Base-by-base conservation (phyloP, 2,888 invertebrate species). In the Aphodius granarius region DNA sequence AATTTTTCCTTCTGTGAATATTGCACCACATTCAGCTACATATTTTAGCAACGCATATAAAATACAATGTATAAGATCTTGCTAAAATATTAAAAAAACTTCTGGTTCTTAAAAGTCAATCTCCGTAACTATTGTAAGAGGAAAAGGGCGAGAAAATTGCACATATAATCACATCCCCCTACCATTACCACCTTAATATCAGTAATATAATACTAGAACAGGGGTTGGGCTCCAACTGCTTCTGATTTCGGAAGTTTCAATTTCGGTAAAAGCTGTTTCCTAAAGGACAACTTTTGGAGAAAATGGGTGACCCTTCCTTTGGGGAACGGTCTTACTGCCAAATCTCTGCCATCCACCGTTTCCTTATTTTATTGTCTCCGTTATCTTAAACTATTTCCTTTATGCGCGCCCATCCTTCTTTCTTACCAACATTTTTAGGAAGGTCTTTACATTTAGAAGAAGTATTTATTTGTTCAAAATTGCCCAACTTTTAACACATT, bases 231-330 rank as follows among this genome's bases (percentile, higher is more conserved):
- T 19, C 21, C 22, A 21, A 21, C 68, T 22, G 68, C 22, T 68
- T 18, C 68, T 68, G 21, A 68, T 68, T 68, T 68, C 68, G 20
- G 68, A 22, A 68, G 22, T 68, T 68, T 68, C 68, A 68, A 68
- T 68, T 68, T 19, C 68, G n/a, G 68, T 68, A 22, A 68, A 68
- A 68, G 68, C 68, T 20, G 68, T 18, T 68, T 19, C 19, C 21
- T 20, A 22, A 20, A 68, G 21, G 22, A 68, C 22, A 68, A 68
- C 68, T 68, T 68, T 43, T 43, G 43, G 9, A 43, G 43, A 43
- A 43, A 43, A 43, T 6, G 43, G 43, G 43, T 13, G 43, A 43
- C 43, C 43, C 43, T 43, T 43, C 43, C 43, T n/a, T n/a, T n/a
- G n/a, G n/a, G n/a, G n/a, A n/a, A n/a, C n/a, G n/a, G n/a, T n/a